Percentiles rank a stretch among this genome's conserved stretches.
phyloP scores from a whole-genome alignment of 2,113 vertebrate genomes.

The Cyanistes caeruleus region DNA sequence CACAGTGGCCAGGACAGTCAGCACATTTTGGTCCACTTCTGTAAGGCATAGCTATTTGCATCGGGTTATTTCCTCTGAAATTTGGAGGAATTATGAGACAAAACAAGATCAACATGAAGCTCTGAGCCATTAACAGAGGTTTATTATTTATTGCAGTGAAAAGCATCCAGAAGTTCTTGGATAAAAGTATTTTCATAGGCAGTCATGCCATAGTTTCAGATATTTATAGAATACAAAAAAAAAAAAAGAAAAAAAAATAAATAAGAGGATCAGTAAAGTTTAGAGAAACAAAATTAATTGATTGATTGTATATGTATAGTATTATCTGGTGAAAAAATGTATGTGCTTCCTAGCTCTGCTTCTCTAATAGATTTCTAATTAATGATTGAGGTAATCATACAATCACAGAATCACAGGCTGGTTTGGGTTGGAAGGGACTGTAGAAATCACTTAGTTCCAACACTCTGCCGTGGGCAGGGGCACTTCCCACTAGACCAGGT shows the following conservation, averaged over 20 bases:
- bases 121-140: not conserved
- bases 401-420: not conserved
- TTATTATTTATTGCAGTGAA: not conserved
- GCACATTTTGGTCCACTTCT: slow-evolving; percentile 33
- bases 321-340: not conserved
- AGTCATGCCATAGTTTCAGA: not conserved
- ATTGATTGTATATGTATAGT: not conserved
- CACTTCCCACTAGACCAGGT: not conserved
- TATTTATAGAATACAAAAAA: not conserved
- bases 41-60: slow-evolving; percentile 47
- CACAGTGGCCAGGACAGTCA: slow-evolving; percentile 65
- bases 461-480: not conserved
- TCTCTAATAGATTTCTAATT: not conserved
- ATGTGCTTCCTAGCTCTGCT: not conserved
- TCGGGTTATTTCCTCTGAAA: slow-evolving; percentile 67
- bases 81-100: not conserved
- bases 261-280: not conserved
- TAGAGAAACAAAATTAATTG: not conserved
- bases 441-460: not conserved
- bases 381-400: not conserved
- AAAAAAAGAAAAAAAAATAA: not conserved
- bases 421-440: not conserved
- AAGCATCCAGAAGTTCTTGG: not conserved
- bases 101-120: not conserved
- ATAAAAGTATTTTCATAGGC: not conserved